Evolutionary conservation across 2,888 invertebrate species (phyloP).

Genomic region (Pammene aurita): DNA sequence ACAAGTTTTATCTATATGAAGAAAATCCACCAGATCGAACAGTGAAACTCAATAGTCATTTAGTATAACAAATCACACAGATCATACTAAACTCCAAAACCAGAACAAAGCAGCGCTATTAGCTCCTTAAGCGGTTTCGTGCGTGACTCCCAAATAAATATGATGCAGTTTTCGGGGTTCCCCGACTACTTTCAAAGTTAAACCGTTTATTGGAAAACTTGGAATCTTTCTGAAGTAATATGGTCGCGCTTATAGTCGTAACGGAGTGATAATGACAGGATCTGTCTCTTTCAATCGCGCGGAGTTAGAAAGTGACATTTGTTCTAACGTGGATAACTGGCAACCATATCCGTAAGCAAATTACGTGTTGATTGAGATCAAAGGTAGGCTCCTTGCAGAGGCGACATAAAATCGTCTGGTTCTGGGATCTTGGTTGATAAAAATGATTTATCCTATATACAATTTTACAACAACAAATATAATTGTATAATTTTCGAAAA

Average conservation of each 20-base stretch:
- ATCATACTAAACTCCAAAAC: conserved; percentile 3
- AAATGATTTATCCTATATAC: no score
- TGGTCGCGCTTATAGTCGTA: neutral
- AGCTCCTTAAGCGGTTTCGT: conserved; percentile 20
- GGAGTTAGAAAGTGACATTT: no score
- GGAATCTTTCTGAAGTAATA: neutral
- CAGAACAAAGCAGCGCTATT: conserved; percentile 28
- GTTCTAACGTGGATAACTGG: no score
- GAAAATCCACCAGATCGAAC: neutral
- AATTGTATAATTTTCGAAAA: no score
- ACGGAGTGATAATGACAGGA: no score
- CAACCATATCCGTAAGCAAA: neutral
- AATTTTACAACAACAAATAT: no score
- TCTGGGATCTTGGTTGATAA: no score
- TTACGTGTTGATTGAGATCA: neutral
- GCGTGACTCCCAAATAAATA: conserved; percentile 28
- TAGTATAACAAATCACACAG: conserved; percentile 13
- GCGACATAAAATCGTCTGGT: no score
- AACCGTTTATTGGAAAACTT: conserved; percentile 3
- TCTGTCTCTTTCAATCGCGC: no score
- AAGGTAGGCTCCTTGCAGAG: no score
- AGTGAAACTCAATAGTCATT: conserved; percentile 1
- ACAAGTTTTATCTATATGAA: no score
- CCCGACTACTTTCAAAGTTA: neutral
- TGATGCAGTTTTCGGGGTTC: conserved; percentile 17